Evolutionary conservation across 2,888 invertebrate genomes (phyloP).

Genomic region (Caenorhabditis sp.): DNA sequence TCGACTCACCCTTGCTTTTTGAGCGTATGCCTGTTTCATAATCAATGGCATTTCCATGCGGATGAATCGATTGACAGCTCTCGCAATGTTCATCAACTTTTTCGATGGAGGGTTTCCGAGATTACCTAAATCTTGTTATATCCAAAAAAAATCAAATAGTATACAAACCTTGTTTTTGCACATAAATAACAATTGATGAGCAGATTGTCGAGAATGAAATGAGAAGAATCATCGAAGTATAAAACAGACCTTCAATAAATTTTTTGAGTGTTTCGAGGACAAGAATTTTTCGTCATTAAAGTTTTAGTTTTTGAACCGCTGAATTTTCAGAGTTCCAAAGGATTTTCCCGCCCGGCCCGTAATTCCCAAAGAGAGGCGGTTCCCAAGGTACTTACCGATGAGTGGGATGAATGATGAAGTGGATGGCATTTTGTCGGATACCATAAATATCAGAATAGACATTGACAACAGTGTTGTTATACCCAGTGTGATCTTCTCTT

Average conservation of each 20-base stretch:
- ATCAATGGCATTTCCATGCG: conserved; percentile 66
- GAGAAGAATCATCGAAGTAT: conserved; percentile 73
- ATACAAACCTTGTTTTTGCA: conserved; percentile 70
- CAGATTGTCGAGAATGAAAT: conserved; percentile 73
- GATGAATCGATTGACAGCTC: conserved; percentile 55
- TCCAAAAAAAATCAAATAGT: too few relatives aligned
- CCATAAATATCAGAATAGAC: conserved; percentile 73
- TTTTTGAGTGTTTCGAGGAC: not conserved
- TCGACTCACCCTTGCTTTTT: conserved; percentile 60
- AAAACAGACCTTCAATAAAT: conserved; percentile 72
- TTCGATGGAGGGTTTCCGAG: conserved; percentile 62
- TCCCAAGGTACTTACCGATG: conserved; percentile 69
- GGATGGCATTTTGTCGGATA: conserved; percentile 72
- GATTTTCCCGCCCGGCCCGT: too few relatives aligned
- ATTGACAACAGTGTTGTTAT: conserved; percentile 70
- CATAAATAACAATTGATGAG: conserved; percentile 73
- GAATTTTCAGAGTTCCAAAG: too few relatives aligned
- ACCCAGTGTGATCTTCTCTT: conserved; percentile 66
- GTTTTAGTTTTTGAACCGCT: too few relatives aligned
- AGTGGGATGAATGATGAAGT: conserved; percentile 73
- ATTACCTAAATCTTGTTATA: conserved; percentile 39
- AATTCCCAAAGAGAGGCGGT: too few relatives aligned
- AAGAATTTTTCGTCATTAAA: too few relatives aligned
- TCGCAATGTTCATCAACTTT: conserved; percentile 59
- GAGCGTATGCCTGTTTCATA: conserved; percentile 67